phyloP scores from a whole-genome alignment of 2,113 vertebrate genomes.

The Mus musculus region DNA sequence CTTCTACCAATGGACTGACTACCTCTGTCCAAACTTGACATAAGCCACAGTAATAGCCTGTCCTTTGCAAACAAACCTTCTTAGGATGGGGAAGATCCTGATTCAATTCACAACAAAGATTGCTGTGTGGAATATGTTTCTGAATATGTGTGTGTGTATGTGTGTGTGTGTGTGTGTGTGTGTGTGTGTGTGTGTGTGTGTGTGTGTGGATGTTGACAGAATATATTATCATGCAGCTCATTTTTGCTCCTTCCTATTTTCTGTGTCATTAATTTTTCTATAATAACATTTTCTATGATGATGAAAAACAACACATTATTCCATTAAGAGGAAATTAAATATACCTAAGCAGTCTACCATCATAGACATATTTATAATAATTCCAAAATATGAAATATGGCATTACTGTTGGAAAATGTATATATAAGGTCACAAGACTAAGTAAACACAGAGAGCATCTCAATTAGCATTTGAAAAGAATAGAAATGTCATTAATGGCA shows the following conservation, averaged over 20 bases:
- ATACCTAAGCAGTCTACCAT: background rate
- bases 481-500: background rate
- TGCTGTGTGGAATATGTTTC: background rate
- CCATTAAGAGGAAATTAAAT: background rate
- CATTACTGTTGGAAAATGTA: background rate
- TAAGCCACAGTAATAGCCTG: background rate
- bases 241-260: background rate
- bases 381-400: background rate
- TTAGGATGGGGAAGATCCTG: background rate
- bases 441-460: background rate
- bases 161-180: background rate
- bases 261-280: background rate
- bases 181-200: background rate
- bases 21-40: background rate
- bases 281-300: background rate
- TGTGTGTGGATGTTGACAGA: background rate
- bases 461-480: background rate
- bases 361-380: background rate
- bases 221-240: background rate
- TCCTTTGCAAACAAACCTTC: background rate
- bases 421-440: background rate
- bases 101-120: background rate
- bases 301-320: background rate
- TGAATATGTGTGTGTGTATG: no score
- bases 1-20: background rate